phyloP scores from a whole-genome alignment of 2,888 invertebrate species.

The Ophonus ardosiacus region DNA sequence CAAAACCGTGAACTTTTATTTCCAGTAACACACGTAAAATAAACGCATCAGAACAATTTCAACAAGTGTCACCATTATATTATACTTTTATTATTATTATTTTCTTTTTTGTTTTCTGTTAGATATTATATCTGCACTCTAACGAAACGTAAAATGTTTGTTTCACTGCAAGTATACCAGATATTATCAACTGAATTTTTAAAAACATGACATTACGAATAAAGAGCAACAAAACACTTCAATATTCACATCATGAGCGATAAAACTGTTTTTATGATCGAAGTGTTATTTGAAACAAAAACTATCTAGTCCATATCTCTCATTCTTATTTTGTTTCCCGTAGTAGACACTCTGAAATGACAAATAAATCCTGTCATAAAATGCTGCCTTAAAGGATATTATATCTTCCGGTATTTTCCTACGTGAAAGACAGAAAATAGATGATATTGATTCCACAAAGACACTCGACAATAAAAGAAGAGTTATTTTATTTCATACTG shows the following conservation, averaged over 20 bases:
- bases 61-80: no score
- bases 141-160: neutral
- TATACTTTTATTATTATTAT: no score
- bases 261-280: constrained; percentile 3
- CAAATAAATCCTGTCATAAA: constrained; percentile 37
- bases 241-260: neutral
- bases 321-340: constrained; percentile 28
- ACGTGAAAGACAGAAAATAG: neutral
- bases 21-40: no score
- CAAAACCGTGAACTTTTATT: no score
- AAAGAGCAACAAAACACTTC: neutral
- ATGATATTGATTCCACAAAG: neutral
- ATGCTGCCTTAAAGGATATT: neutral
- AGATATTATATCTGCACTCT: neutral
- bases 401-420: constrained; percentile 17
- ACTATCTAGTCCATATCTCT: constrained; percentile 9
- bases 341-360: constrained; percentile 20
- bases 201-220: neutral
- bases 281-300: constrained; percentile 5
- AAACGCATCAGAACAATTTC: no score
- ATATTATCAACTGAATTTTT: neutral
- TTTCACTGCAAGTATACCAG: neutral
- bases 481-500: no score
- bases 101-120: no score
- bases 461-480: no score